Evolutionary conservation across 2,797 vertebrate species (phyloP), one percentile per base, ranked within the genome.

Genomic region (Mallotus villosus): DNA sequence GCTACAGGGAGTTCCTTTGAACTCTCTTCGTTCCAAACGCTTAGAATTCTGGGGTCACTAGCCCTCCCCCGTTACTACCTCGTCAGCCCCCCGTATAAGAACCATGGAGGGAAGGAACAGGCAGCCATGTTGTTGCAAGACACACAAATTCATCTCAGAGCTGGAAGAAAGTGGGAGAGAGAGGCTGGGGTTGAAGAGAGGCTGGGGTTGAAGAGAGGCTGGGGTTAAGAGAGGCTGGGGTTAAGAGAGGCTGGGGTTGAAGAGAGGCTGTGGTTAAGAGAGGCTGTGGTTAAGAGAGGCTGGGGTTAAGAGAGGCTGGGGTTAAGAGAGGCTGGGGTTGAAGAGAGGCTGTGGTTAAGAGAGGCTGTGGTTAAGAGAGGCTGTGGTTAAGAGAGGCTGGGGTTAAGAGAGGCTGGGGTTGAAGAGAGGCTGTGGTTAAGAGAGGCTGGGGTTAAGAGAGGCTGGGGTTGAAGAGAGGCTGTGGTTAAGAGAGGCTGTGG

Each of bases 1-100:
- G 92, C 92, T 91, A 91, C 88, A 68, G 92, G 92, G 91, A 93
- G 90, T 86, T 91, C 86, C 92, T 94, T 94, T 94, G 93, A 94
- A 94, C 93, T 91, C 88, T 78, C 46, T 51, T 51, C 82, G 71
- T 86, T 91, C 90, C 87, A 88, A 84, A 86, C 84, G 82, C 82
- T 85, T 88, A 85, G 86, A 83, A 93, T 90, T 88, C 86, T 78
- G 87, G 89, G 90, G 92, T 93, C 92, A n/a, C n/a, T n/a, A n/a
- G n/a, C 91, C 78, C 79, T 67, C 74, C 69, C 71, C 60, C 29
- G n/a, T n/a, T n/a, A 16, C 63, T 19, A 3, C 59, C 14, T 3
- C 74, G n/a, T n/a, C 58, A 41, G 74, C 79, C 82, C 32, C 32
- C 32, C 32, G 1, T 3, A 25, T 25, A 25, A 3, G 25, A 81